A percentile compares a stretch with the other conserved stretches of the same genome.
phyloP scores from a whole-genome alignment of 1,140 invertebrate genomes.

The Drosophila albomicans region DNA sequence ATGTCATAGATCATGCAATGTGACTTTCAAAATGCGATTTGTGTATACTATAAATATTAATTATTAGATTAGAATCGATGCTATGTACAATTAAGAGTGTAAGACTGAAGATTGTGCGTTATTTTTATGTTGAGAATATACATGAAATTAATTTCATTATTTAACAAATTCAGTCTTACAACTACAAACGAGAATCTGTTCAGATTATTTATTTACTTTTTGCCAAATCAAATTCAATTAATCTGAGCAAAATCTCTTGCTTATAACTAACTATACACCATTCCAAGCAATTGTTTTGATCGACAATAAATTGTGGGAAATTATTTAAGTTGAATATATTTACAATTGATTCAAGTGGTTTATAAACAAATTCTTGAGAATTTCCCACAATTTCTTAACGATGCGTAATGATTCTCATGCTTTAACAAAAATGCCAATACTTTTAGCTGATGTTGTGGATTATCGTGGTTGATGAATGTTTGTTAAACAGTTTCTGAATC shows the following conservation, averaged over 20 bases:
- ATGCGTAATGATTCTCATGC: slow-evolving; percentile 54
- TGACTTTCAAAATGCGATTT: slow-evolving; percentile 53
- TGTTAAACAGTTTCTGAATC: slow-evolving; percentile 16
- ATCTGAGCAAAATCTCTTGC: slow-evolving; percentile 41
- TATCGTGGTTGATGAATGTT: slow-evolving; percentile 40
- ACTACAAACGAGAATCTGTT: slow-evolving; percentile 28
- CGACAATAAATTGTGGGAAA: slow-evolving; percentile 47
- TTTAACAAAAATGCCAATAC: slow-evolving; percentile 79
- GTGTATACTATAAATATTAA: slow-evolving; percentile 6
- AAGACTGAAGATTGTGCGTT: slow-evolving; percentile 33
- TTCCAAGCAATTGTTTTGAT: slow-evolving; percentile 17
- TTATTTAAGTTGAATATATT: background rate
- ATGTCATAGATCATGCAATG: slow-evolving; percentile 47
- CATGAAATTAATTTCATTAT: slow-evolving; percentile 1
- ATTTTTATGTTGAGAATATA: slow-evolving; percentile 4
- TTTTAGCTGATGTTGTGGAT: slow-evolving; percentile 43
- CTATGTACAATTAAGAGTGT: slow-evolving; percentile 31
- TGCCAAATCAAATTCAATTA: slow-evolving; percentile 10
- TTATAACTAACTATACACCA: slow-evolving; percentile 62
- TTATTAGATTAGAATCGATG: background rate
- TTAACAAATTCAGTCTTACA: slow-evolving; percentile 29
- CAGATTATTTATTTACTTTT: slow-evolving; percentile 25
- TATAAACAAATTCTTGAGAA: slow-evolving; percentile 28
- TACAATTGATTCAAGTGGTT: slow-evolving; percentile 2
- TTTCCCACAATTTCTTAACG: slow-evolving; percentile 47